Evolutionary conservation across 2,888 invertebrate genomes (phyloP).

Genomic region (Cartodere bifasciata): DNA sequence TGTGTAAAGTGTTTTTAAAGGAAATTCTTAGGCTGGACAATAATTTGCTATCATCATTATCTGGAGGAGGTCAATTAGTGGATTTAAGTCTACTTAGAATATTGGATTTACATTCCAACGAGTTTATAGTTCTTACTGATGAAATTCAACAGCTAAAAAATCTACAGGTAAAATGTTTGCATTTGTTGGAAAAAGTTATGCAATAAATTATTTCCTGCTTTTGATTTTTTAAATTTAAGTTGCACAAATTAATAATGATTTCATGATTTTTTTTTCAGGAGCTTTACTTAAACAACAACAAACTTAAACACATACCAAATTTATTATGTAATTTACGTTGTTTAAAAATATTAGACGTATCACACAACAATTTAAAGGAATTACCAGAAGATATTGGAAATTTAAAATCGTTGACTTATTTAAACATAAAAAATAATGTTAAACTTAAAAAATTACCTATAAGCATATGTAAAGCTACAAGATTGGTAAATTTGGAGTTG

Average conservation of each 20-base stretch:
- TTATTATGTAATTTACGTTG: slow-evolving; percentile 49
- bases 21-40: slow-evolving; percentile 51
- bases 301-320: slow-evolving; percentile 54
- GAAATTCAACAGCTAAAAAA: slow-evolving; percentile 52
- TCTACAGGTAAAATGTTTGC: slow-evolving; percentile 53
- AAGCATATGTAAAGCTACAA: slow-evolving; percentile 50
- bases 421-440: slow-evolving; percentile 49
- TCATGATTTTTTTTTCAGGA: slow-evolving; percentile 46
- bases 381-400: slow-evolving; percentile 52
- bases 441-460: slow-evolving; percentile 47
- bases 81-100: slow-evolving; percentile 55
- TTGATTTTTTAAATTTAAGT: too few species aligned
- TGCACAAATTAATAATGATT: too few species aligned
- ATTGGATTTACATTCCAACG: slow-evolving; percentile 55
- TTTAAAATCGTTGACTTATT: slow-evolving; percentile 44
- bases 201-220: too few species aligned
- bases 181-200: too few species aligned
- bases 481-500: slow-evolving; percentile 47
- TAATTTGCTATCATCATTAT: slow-evolving; percentile 56
- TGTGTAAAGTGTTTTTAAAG: slow-evolving; percentile 74
- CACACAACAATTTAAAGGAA: slow-evolving; percentile 52
- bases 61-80: slow-evolving; percentile 56
- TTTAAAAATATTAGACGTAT: slow-evolving; percentile 55
- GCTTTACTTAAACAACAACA: slow-evolving; percentile 61
- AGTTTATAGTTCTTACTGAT: slow-evolving; percentile 48